These are phyloP conservation scores for Oryzias celebensis DNA, from an alignment of 2,113 vertebrate species.

Conservation along the genomic window DNA sequence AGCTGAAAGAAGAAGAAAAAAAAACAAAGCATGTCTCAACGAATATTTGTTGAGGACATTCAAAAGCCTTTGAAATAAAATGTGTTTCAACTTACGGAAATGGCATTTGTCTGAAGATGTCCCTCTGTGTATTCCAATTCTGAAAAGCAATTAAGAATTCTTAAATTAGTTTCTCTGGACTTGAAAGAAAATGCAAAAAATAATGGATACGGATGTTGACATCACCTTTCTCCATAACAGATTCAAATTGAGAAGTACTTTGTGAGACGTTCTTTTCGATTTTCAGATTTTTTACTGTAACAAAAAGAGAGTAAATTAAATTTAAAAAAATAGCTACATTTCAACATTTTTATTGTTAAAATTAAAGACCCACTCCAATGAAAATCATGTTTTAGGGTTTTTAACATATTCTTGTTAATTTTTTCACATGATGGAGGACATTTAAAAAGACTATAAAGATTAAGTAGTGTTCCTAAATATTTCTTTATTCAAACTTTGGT, in stretches of 20 bases:
- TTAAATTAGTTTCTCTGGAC: not conserved
- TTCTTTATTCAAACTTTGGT: no score
- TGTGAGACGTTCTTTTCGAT: constrained; percentile 85
- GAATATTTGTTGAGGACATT: not conserved
- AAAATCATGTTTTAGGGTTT: no score
- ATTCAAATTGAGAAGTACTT: constrained; percentile 84
- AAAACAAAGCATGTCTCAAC: constrained; percentile 1
- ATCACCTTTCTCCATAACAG: constrained; percentile 86
- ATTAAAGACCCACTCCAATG: no score
- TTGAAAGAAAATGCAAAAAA: constrained; percentile 1
- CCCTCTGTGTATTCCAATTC: constrained; percentile 86
- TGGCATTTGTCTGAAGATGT: constrained; percentile 85
- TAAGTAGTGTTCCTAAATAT: no score
- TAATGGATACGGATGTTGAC: not conserved
- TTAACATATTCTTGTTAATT: no score
- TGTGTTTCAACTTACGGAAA: constrained; percentile 81
- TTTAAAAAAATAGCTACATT: not conserved
- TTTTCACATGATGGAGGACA: no score
- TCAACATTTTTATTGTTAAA: no score
- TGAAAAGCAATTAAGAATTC: constrained; percentile 59
- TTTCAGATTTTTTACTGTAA: constrained; percentile 84
- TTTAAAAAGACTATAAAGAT: no score
- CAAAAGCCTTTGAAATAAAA: not conserved
- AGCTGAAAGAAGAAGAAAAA: constrained; percentile 73
- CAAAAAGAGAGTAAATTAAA: constrained; percentile 12